Evolutionary conservation across 2,797 vertebrate genomes (phyloP), one percentile per base, ranked within the genome.

Genomic region (Pelochelys cantorii): DNA sequence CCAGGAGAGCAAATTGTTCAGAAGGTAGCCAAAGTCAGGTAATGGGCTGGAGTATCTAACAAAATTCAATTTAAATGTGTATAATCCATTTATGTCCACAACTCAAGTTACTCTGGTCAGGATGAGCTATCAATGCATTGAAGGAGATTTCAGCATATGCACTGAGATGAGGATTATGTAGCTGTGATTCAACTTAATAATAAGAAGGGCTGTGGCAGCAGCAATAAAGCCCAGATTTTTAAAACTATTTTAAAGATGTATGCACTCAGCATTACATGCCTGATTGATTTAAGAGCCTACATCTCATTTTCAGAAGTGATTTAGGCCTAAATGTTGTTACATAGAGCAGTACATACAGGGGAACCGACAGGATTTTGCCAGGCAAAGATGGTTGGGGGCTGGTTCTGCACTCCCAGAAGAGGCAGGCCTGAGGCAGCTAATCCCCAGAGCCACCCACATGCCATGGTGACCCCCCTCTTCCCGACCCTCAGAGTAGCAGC

Each of bases 111-210:
- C 57, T 77, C 31, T 3, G 74, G 79, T 92, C 87, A 87, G 27
- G 54, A 93, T 34, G 88, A 95, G 23, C 81, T 65, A 65, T 88
- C 75, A 68, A 0, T 79, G 37, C 7, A 0, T 34, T 87, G 22
- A 95, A 96, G 82, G 87, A 94, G 74, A 94, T 89, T 97, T 97
- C 81, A 37, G 31, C 60, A 25, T 53, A 31, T 80, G 90, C 79
- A 23, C 65, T 90, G 89, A 94, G 96, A 82, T 95, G 75, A 94
- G 90, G 88, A 95, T 94, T 94, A 94, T 86, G 85, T 71, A 86
- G 42, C 90, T 91, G 55, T 82, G 80, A 90, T 87, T 87, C 56
- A 93, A 95, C 55, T 90, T 79, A 79, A 90, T 81, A 42, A 59
- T 54, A 87, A 20, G 54, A 85, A 71, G 62, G 82, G 60, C n/a